These are phyloP conservation scores for Phyto melanocephala DNA, from an alignment of 2,888 invertebrate species.

Conservation along the genomic window DNA sequence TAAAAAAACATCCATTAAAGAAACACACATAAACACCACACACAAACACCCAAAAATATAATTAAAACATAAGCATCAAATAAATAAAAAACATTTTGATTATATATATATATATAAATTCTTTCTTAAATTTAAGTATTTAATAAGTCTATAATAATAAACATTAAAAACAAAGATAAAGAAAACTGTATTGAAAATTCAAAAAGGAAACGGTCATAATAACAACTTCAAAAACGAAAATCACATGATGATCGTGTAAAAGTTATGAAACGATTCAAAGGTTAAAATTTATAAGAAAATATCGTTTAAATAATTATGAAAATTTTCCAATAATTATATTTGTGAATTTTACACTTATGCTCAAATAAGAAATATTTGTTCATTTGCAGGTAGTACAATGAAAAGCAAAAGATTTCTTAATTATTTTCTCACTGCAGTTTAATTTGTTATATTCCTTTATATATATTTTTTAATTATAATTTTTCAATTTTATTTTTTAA, in stretches of 20 bases:
- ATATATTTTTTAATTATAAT: background rate
- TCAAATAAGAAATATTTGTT: slow-evolving; percentile 13
- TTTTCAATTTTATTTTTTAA: slow-evolving; percentile 46
- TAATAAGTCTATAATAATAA: slow-evolving; percentile 57
- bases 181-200: slow-evolving; percentile 38
- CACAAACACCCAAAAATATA: slow-evolving; percentile 32
- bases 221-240: slow-evolving; percentile 13
- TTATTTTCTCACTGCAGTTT: slow-evolving; percentile 56
- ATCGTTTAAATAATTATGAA: slow-evolving; percentile 29
- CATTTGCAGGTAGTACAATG: slow-evolving; percentile 1
- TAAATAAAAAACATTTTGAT: slow-evolving; percentile 59
- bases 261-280: slow-evolving; percentile 19
- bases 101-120: slow-evolving; percentile 62
- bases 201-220: slow-evolving; percentile 23
- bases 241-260: slow-evolving; percentile 39
- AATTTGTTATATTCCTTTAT: slow-evolving; percentile 57
- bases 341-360: slow-evolving; percentile 17
- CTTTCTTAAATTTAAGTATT: slow-evolving; percentile 61
- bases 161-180: slow-evolving; percentile 29
- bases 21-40: slow-evolving; percentile 19
- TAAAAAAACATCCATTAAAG: slow-evolving; percentile 12
- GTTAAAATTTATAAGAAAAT: slow-evolving; percentile 19
- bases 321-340: slow-evolving; percentile 24
- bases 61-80: slow-evolving; percentile 53
- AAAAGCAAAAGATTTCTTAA: slow-evolving; percentile 39